phyloP scores from a whole-genome alignment of 2,113 vertebrate species.

The Malurus melanocephalus region DNA sequence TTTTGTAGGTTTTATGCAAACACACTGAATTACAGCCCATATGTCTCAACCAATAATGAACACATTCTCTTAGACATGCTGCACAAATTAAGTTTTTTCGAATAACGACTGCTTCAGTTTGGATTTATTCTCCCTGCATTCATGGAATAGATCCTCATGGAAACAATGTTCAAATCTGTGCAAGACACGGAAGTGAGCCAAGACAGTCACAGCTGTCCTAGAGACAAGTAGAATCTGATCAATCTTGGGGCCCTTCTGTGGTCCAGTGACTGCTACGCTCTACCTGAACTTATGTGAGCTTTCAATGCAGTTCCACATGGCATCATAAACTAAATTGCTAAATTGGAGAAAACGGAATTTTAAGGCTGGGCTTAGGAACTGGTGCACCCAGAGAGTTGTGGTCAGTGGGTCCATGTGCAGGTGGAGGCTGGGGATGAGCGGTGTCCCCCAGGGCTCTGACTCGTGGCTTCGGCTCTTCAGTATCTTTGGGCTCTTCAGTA shows the following conservation, averaged over 20 bases:
- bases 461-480: no score
- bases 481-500: no score
- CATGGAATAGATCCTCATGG: background rate
- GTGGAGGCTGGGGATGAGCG: background rate
- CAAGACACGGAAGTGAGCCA: background rate
- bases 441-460: background rate
- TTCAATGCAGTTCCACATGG: background rate
- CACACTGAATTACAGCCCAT: background rate
- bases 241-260: background rate
- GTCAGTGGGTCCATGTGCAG: accelerated
- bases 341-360: background rate
- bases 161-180: background rate
- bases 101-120: background rate
- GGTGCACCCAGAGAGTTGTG: background rate
- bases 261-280: background rate
- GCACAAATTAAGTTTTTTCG: background rate
- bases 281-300: background rate
- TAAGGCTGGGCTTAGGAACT: background rate
- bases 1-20: slow-evolving; percentile 1
- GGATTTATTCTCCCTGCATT: background rate
- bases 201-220: background rate
- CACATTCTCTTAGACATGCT: background rate
- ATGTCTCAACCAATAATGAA: background rate
- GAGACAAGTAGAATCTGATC: background rate
- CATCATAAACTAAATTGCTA: no score